Percentiles rank a stretch among this genome's conserved stretches.
phyloP scores from a whole-genome alignment of 2,888 invertebrate species.

The Enoplolaimus lenunculus region DNA sequence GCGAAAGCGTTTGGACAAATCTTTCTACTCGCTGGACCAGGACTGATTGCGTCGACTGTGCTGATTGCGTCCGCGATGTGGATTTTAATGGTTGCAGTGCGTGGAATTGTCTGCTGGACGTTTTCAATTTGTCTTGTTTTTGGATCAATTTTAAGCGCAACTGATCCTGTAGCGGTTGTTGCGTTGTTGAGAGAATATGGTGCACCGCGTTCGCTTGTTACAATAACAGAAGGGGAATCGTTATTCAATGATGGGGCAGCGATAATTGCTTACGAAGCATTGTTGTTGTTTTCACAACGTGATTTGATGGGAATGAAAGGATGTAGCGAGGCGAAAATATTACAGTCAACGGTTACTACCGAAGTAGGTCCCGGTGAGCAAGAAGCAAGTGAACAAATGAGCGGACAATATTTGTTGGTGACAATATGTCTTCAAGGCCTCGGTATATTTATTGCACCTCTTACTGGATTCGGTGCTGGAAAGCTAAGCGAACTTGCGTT shows the following conservation, averaged over 20 bases:
- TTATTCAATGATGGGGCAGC: conserved; percentile 46
- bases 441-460: conserved; percentile 1
- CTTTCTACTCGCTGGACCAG: conserved; percentile 4
- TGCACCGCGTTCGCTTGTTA: conserved; percentile 26
- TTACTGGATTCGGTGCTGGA: conserved; percentile 4
- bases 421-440: neutral
- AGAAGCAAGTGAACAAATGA: neutral
- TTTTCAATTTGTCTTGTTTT: conserved; percentile 42
- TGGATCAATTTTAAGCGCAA: conserved; percentile 44
- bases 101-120: conserved; percentile 33
- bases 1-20: conserved; percentile 17
- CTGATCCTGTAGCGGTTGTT: conserved; percentile 47
- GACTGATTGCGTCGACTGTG: neutral
- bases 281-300: neutral
- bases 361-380: no score
- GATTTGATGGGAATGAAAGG: no score
- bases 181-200: conserved; percentile 45
- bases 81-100: neutral
- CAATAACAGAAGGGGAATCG: conserved; percentile 45
- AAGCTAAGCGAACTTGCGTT: conserved; percentile 10
- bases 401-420: neutral
- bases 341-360: no score
- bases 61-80: neutral
- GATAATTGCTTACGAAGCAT: conserved; percentile 43
- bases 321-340: no score